Evolutionary conservation across 2,797 vertebrate species (phyloP), one percentile per base, ranked within the genome.

Genomic region (Fistularia commersonii): DNA sequence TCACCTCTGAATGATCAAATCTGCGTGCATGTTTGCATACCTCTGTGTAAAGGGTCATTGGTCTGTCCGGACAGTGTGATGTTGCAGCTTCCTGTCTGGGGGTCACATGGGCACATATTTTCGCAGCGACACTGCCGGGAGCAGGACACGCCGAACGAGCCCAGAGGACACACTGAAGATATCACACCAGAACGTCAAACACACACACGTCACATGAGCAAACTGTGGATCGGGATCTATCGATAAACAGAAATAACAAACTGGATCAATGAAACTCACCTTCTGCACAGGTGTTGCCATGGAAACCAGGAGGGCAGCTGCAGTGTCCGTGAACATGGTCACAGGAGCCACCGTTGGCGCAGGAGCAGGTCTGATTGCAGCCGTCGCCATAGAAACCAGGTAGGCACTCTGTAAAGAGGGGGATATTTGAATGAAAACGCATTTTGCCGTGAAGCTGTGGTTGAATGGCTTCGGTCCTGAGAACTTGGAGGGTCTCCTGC

Each of bases 51-150:
- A 14, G 77, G 81, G n/a, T 51, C 31, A 77, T 81, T 90, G 41
- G 71, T 13, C 0, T 80, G 66, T 7, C 0, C 10, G 0, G 31
- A 46, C 0, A 65, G 49, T 3, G 85, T 85, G 74, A 74, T 0
- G 53, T 90, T 92, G 61, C 95, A 98, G 79, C 80, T 93, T 74
- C 95, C 95, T 0, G 91, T 95, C 66, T 74, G 74, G 0, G 74
- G 88, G 69, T 96, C 80, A 11, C 95, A 98, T 37, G 90, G 89
- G 72, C 94, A 97, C 13, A 41, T 61, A 64, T 91, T 71, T 0
- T 87, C 80, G 76, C 95, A 98, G 0, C 8, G 56, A 42, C 95
- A 98, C 11, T 57, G 59, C 3, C 83, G 62, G 64, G 61, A 60
- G 61, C 95, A 98, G 67, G 61, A 59, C 0, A 68, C 75, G 1